Evolutionary conservation across 2,797 vertebrate genomes (phyloP).

Genomic region (Pangasius macronema): DNA sequence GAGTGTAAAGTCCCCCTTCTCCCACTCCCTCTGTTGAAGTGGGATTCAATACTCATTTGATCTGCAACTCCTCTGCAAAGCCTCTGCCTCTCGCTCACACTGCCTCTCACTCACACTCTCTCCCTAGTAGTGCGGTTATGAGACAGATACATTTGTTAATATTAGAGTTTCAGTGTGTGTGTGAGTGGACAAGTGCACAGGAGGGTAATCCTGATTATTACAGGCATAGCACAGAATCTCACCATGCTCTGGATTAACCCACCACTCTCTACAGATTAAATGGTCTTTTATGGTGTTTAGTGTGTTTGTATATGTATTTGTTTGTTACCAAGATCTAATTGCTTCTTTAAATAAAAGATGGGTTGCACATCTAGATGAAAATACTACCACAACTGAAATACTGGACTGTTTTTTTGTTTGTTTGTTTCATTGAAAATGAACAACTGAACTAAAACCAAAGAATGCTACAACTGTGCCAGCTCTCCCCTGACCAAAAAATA

Average conservation of each 20-base stretch:
- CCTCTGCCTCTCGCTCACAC: constrained; percentile 40
- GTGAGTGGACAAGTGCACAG: constrained; percentile 27
- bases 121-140: constrained; percentile 49
- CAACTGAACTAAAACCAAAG: neutral
- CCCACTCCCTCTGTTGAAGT: constrained; percentile 37
- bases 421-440: neutral
- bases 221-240: constrained; percentile 64
- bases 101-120: constrained; percentile 25
- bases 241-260: constrained; percentile 69
- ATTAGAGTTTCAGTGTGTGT: constrained; percentile 50
- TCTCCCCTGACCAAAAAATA: neutral
- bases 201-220: constrained; percentile 73
- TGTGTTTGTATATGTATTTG: neutral
- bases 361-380: neutral
- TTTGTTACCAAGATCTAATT: neutral
- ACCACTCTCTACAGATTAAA: constrained; percentile 44
- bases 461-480: neutral
- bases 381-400: neutral
- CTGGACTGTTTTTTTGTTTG: neutral
- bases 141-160: constrained; percentile 61
- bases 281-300: constrained; percentile 44
- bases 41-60: constrained; percentile 5
- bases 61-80: constrained; percentile 34
- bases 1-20: constrained; percentile 31
- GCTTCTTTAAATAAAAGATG: neutral